These are phyloP conservation scores for Odontesthes bonariensis DNA, from an alignment of 2,113 vertebrate species.

Conservation along the genomic window DNA sequence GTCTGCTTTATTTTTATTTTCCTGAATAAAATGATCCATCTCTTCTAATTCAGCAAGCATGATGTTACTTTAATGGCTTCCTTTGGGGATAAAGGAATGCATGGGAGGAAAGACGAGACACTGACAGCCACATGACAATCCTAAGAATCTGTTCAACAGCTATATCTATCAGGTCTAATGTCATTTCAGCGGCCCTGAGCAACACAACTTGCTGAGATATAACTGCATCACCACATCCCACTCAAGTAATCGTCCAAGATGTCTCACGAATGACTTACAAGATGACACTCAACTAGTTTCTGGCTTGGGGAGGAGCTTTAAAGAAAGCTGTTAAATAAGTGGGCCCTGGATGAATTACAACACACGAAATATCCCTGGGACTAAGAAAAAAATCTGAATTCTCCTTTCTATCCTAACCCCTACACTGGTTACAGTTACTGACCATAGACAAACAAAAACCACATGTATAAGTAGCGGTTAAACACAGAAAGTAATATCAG, in stretches of 20 bases:
- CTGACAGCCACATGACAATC: constrained; percentile 52
- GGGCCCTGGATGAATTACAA: constrained; percentile 35
- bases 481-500: no score
- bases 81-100: constrained; percentile 29
- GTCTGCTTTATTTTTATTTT: constrained; percentile 51
- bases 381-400: no score
- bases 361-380: background rate
- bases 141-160: constrained; percentile 36
- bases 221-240: constrained; percentile 61
- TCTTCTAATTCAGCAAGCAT: constrained; percentile 41
- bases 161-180: constrained; percentile 55
- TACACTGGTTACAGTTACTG: no score
- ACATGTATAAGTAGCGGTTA: no score
- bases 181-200: constrained; percentile 30
- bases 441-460: no score
- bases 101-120: constrained; percentile 21
- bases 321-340: constrained; percentile 43
- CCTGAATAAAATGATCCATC: constrained; percentile 42
- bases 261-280: constrained; percentile 45
- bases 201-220: constrained; percentile 12
- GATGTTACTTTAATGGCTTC: constrained; percentile 31
- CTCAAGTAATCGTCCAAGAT: constrained; percentile 52
- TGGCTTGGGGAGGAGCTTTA: constrained; percentile 29
- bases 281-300: constrained; percentile 10
- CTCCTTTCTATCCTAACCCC: no score